A percentile compares a stretch with the other conserved stretches of the same genome.
These are phyloP conservation scores for Dysmachus trigonus DNA, from an alignment of 2,888 invertebrate species.

Conservation along the genomic window DNA sequence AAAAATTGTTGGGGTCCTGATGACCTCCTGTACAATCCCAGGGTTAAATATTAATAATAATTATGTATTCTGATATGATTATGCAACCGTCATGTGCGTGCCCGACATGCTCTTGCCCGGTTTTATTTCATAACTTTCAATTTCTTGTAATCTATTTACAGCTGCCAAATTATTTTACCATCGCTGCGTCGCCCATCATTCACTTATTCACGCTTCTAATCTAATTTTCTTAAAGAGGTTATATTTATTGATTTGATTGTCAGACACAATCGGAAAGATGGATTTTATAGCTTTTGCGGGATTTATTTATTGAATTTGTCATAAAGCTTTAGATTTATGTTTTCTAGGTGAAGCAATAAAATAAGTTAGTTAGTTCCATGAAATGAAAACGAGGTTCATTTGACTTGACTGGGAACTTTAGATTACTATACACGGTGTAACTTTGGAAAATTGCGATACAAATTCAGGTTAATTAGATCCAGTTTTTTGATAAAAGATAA, in stretches of 20 bases:
- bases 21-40: too few relatives aligned
- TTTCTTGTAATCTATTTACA: neutral
- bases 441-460: neutral
- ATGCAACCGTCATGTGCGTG: too few relatives aligned
- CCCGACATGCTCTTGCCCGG: neutral
- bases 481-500: too few relatives aligned
- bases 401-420: neutral
- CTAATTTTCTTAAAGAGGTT: neutral
- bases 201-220: neutral
- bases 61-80: too few relatives aligned
- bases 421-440: too few relatives aligned
- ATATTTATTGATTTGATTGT: neutral
- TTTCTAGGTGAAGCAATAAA: neutral
- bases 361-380: neutral
- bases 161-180: neutral
- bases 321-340: constrained; percentile 1
- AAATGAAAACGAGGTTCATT: neutral
- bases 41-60: too few relatives aligned
- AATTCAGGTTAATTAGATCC: too few relatives aligned
- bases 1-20: too few relatives aligned
- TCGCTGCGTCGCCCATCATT: neutral
- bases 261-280: neutral
- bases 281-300: neutral
- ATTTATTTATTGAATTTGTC: neutral
- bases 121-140: neutral